Evolutionary conservation across 2,797 vertebrate species (phyloP).

Genomic region (Gouania willdenowi): DNA sequence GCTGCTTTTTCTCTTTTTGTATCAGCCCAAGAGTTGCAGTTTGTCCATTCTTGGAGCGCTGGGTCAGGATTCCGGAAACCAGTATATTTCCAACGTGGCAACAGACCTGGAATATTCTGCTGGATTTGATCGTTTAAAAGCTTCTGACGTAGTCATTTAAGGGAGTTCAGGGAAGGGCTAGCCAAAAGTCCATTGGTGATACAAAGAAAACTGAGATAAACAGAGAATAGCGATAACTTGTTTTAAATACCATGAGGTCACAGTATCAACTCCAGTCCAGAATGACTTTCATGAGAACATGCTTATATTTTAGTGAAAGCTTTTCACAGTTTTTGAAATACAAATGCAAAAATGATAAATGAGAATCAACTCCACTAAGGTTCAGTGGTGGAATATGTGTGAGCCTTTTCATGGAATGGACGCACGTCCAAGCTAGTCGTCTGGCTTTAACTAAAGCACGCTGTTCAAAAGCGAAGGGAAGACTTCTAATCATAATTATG

Average conservation of each 20-base stretch:
- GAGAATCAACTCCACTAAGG: no score
- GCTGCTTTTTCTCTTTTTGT: neutral
- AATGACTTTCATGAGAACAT: no score
- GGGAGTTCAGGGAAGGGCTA: constrained; percentile 1
- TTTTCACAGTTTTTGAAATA: no score
- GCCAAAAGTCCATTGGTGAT: constrained; percentile 8
- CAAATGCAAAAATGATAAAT: no score
- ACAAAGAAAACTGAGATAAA: constrained; percentile 24
- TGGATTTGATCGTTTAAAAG: constrained; percentile 24
- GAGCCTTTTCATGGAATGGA: no score
- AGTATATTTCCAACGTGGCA: no score
- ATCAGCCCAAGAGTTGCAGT: constrained; percentile 2
- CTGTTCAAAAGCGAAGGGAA: no score
- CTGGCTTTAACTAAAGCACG: no score
- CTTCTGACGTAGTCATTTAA: neutral
- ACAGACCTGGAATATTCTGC: constrained; percentile 23
- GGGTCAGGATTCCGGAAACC: constrained; percentile 9
- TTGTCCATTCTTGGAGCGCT: constrained; percentile 24
- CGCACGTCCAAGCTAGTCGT: no score
- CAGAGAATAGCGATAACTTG: constrained; percentile 1
- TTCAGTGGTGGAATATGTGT: no score
- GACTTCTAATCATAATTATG: no score
- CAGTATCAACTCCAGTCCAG: constrained; percentile 4
- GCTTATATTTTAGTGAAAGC: no score
- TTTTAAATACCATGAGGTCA: constrained; percentile 13